Evolutionary conservation across 35 echinoderm and acorn worm species (phyloP).

Genomic region (Strongylocentrotus purpuratus): DNA sequence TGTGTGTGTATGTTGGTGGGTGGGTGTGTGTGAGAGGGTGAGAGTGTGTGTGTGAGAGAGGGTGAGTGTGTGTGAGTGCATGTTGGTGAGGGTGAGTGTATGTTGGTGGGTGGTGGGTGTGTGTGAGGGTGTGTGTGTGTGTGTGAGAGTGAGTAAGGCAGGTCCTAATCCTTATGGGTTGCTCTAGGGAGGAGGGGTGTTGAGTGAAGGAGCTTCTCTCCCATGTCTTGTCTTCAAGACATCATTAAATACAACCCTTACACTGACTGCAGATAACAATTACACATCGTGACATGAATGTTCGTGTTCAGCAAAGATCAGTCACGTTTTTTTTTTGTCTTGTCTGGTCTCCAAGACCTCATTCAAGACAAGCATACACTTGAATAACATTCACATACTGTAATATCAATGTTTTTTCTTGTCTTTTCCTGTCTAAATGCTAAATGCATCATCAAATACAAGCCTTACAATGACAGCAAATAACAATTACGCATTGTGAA

Average conservation of each 20-base stretch:
- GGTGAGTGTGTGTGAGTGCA: not conserved
- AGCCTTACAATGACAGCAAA: not conserved
- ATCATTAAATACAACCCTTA: constrained; percentile 2
- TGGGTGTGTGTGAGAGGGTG: not conserved
- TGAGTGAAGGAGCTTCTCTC: not conserved
- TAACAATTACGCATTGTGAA: not conserved
- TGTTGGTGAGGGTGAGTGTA: not conserved
- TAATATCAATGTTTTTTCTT: no score
- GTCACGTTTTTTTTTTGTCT: not conserved
- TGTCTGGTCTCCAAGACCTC: no score
- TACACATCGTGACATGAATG: constrained; percentile 10
- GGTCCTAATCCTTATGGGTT: not conserved
- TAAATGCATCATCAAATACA: not conserved
- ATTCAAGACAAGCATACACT: not conserved
- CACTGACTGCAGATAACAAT: not conserved
- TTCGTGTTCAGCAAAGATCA: not conserved
- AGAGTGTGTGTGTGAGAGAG: not conserved
- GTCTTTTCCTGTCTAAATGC: no score
- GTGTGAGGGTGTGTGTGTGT: not conserved
- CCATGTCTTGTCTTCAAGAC: constrained; percentile 15
- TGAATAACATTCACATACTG: no score
- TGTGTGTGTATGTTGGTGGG: not conserved
- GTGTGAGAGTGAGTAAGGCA: not conserved
- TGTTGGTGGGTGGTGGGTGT: not conserved
- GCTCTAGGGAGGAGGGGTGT: not conserved